Percentiles rank a stretch among this genome's conserved stretches.
These are phyloP conservation scores for Cotesia glomerata DNA, from an alignment of 1,140 invertebrate genomes.

Conservation along the genomic window DNA sequence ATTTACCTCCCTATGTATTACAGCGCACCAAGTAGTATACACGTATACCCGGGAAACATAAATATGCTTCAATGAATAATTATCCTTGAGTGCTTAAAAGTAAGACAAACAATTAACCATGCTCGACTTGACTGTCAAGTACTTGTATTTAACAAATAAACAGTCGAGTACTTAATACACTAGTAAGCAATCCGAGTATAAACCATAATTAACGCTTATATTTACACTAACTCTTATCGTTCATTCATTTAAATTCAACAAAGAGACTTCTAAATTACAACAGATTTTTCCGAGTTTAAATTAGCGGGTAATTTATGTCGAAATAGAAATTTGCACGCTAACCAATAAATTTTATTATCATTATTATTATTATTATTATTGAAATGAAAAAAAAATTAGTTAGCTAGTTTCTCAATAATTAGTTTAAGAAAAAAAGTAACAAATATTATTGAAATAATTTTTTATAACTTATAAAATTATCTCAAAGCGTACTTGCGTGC, in stretches of 20 bases:
- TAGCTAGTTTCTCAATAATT: too few species aligned
- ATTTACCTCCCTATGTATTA: background rate
- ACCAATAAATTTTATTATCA: too few species aligned
- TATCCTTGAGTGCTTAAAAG: slow-evolving; percentile 53
- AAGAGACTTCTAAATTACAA: background rate
- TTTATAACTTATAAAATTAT: too few species aligned
- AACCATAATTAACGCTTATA: background rate
- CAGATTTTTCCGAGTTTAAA: background rate
- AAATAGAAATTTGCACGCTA: too few species aligned
- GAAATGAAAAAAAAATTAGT: too few species aligned
- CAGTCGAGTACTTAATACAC: slow-evolving; percentile 30
- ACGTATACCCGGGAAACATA: slow-evolving; percentile 37
- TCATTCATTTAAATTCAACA: background rate
- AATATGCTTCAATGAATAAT: slow-evolving; percentile 58
- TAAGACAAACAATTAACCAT: slow-evolving; percentile 56
- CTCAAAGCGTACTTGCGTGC: background rate
- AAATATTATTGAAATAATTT: too few species aligned
- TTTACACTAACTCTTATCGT: background rate
- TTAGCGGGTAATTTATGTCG: too few species aligned
- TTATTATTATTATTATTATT: too few species aligned
- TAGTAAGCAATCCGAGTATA: background rate
- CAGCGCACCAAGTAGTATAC: background rate
- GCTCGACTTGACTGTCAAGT: slow-evolving; percentile 55
- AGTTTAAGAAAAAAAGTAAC: too few species aligned
- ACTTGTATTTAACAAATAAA: slow-evolving; percentile 52